Evolutionary conservation across 2,888 invertebrate species (phyloP).

Genomic region (Leptodirus hochenwartii): DNA sequence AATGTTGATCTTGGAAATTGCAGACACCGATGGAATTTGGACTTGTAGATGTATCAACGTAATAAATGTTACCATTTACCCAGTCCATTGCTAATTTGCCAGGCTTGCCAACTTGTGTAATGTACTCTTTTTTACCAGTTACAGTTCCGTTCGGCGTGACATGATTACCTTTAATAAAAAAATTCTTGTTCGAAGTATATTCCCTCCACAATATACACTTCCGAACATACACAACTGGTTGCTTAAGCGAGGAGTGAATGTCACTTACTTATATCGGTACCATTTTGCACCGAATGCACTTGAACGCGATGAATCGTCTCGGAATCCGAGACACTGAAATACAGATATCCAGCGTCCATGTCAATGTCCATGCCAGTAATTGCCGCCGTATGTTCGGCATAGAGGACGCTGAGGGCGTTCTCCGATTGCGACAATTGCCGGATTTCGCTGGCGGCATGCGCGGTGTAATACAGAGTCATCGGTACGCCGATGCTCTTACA

Average conservation of each 20-base stretch:
- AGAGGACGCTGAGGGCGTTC: conserved; percentile 23
- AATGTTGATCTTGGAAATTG: conserved; percentile 19
- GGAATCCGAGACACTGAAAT: conserved; percentile 30
- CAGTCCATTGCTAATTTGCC: conserved; percentile 51
- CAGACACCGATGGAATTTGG: conserved; percentile 21
- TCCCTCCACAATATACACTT: too few species aligned
- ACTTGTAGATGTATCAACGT: conserved; percentile 26
- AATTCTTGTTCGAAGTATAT: too few species aligned
- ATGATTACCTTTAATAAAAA: too few species aligned
- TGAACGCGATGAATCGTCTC: conserved; percentile 15
- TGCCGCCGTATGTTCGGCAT: conserved; percentile 27
- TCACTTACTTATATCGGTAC: conserved; percentile 16
- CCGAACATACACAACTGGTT: too few species aligned
- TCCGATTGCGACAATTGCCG: conserved; percentile 28
- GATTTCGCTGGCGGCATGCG: conserved; percentile 36
- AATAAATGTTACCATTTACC: conserved; percentile 54
- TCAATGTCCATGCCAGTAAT: conserved; percentile 37
- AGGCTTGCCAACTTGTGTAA: conserved; percentile 30
- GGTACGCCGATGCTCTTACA: conserved; percentile 46
- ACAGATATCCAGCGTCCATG: conserved; percentile 26
- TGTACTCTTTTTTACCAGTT: too few species aligned
- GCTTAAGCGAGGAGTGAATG: too few species aligned
- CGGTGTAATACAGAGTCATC: conserved; percentile 34
- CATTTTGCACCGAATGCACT: conserved; percentile 1
- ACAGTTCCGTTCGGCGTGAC: too few species aligned